Evolutionary conservation across 2,888 invertebrate species (phyloP), one percentile per base, ranked within the genome.

Genomic region (Stomorhina lunata): DNA sequence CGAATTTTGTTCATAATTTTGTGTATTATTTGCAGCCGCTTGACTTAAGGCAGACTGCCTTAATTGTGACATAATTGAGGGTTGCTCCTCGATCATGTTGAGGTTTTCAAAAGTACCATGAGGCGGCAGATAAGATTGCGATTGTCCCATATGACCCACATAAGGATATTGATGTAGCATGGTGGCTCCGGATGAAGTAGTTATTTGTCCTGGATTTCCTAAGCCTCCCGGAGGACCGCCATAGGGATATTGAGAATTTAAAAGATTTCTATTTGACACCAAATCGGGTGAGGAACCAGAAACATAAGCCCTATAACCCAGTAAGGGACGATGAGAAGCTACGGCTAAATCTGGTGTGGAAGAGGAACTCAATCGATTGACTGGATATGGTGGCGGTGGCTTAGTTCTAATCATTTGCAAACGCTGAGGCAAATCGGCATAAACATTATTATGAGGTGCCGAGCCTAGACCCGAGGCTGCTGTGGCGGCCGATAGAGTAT

Each of bases 351-450:
- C 97, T 0, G 97, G 96, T 0, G 96, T 96, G 0, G 96, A 96
- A 86, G 95, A 96, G 7, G 96, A 96, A 63, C 95, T 95, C n/a
- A 95, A 92, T 0, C 95, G 93, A 87, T 94, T 94, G 0, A 94
- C 94, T 0, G 96, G 95, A 91, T 97, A 97, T 0, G 97, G 96
- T 0, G 97, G 97, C 0, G 97, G 97, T 0, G 96, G 96, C 89
- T 96, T 96, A 5, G 90, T 86, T 1, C 90, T 86, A 87, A 91
- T 90, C 87, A 91, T 89, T 71, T 91, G 91, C 79, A 91, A 85
- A 10, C 89, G 89, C 73, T 90, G 91, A 1, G 89, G 87, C 2
- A 91, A 84, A 80, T 91, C 90, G 40, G 89, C 83, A 34, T 90
- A 90, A 0, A 88, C 86, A 53, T 87, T 87, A 32, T 86, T 84